A percentile compares a stretch with the other conserved stretches of the same genome.
phyloP scores from a whole-genome alignment of 1,140 invertebrate species.

The Babylonia areolata region DNA sequence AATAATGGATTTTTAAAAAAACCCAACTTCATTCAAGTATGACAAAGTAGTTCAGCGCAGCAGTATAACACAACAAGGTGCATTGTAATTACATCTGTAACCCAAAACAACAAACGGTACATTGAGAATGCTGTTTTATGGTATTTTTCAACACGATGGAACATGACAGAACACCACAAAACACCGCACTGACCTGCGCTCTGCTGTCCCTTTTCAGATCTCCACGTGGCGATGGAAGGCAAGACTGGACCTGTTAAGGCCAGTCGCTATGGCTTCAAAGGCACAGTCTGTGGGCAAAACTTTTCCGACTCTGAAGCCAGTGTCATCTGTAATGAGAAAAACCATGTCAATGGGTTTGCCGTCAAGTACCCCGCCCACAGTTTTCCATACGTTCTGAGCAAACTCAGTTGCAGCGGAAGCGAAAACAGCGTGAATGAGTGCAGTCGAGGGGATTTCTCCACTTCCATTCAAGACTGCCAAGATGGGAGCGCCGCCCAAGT shows the following conservation, averaged over 20 bases:
- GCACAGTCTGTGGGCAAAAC: constrained; percentile 41
- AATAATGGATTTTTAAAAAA: no score
- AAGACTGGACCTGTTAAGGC: constrained; percentile 73
- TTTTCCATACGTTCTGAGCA: constrained; percentile 8
- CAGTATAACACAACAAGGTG: no score
- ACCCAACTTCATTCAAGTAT: no score
- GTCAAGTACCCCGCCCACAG: background rate
- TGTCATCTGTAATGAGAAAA: constrained; percentile 43
- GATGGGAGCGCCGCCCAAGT: constrained; percentile 15
- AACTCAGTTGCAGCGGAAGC: constrained; percentile 53
- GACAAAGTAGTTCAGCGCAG: no score
- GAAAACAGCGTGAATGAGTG: constrained; percentile 54
- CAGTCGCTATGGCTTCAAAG: constrained; percentile 78
- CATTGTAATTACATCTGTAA: no score
- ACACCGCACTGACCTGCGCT: no score
- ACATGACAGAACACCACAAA: no score
- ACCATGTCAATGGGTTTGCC: constrained; percentile 78
- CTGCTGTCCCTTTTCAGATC: constrained; percentile 34
- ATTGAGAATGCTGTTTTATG: no score
- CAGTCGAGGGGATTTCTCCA: background rate
- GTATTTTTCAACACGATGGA: no score
- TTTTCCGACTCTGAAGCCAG: constrained; percentile 44
- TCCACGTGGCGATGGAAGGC: background rate
- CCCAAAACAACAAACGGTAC: no score
- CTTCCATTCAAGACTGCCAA: background rate